Evolutionary conservation across 2,797 vertebrate species (phyloP).

Genomic region (Oophaga sylvatica): DNA sequence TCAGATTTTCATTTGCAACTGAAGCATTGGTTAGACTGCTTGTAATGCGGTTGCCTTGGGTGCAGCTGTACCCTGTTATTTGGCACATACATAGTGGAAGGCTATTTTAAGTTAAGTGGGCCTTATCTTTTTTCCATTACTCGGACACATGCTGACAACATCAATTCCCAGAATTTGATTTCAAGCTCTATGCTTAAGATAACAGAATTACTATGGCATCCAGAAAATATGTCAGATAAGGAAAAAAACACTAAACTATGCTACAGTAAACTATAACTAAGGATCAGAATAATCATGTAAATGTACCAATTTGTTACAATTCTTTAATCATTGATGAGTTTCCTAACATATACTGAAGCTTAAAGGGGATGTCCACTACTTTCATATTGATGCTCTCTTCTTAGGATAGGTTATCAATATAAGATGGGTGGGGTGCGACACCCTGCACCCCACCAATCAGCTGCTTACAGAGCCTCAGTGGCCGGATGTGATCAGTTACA

Average conservation of each 20-base stretch:
- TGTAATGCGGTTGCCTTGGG: constrained; percentile 37
- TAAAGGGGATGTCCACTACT: too few relatives aligned
- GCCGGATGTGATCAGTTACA: too few relatives aligned
- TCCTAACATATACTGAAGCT: too few relatives aligned
- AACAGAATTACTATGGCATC: constrained; percentile 6
- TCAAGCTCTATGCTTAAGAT: constrained; percentile 31
- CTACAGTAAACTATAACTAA: neutral
- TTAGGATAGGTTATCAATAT: too few relatives aligned
- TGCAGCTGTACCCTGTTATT: constrained; percentile 53
- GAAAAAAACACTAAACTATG: neutral
- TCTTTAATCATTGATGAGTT: neutral
- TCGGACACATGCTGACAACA: constrained; percentile 46
- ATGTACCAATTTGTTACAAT: neutral
- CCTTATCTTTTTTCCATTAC: constrained; percentile 60
- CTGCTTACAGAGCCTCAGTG: too few relatives aligned
- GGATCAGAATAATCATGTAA: neutral
- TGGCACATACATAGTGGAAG: constrained; percentile 51
- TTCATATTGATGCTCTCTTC: too few relatives aligned
- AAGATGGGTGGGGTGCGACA: too few relatives aligned
- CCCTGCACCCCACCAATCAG: too few relatives aligned
- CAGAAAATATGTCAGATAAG: constrained; percentile 2
- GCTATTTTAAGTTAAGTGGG: constrained; percentile 61
- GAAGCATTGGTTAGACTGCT: constrained; percentile 4
- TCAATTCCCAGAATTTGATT: constrained; percentile 52
- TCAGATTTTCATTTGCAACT: neutral